Conservation (phyloP, 1,140 invertebrate species). For the Aphidius ervi region DNA sequence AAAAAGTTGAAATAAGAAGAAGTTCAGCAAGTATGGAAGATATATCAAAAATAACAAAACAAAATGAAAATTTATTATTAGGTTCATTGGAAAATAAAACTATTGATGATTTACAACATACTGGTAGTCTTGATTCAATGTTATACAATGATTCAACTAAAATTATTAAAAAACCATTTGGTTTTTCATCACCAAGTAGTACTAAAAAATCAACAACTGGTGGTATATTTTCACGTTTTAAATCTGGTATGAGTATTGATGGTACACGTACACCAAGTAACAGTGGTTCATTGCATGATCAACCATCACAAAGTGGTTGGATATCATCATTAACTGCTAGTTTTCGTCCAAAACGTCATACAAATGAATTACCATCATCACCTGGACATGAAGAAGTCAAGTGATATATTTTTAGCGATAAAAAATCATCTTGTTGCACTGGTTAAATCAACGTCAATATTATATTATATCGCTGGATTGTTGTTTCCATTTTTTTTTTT, state of each 20-base stretch:
- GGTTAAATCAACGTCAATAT: slow-evolving; percentile 6
- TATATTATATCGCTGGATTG: background rate
- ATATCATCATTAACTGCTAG: slow-evolving; percentile 49
- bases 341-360: slow-evolving; percentile 44
- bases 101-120: slow-evolving; percentile 40
- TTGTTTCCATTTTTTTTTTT: background rate
- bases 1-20: slow-evolving; percentile 45
- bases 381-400: slow-evolving; percentile 42
- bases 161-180: slow-evolving; percentile 34
- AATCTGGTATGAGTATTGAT: slow-evolving; percentile 50
- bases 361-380: slow-evolving; percentile 27
- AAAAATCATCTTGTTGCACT: slow-evolving; percentile 42
- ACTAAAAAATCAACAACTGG: slow-evolving; percentile 42
- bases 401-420: slow-evolving; percentile 40
- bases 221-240: slow-evolving; percentile 43
- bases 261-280: slow-evolving; percentile 44
- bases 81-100: slow-evolving; percentile 41
- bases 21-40: slow-evolving; percentile 52
- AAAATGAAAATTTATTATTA: slow-evolving; percentile 36
- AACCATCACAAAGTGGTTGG: slow-evolving; percentile 40
- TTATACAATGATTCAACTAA: slow-evolving; percentile 41
- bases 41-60: slow-evolving; percentile 49
- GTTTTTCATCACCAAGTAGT: slow-evolving; percentile 36
- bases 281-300: slow-evolving; percentile 47
- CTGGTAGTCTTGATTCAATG: slow-evolving; percentile 49